Conservation (phyloP, 2,113 vertebrate species). For the Corythornis cristatus region DNA sequence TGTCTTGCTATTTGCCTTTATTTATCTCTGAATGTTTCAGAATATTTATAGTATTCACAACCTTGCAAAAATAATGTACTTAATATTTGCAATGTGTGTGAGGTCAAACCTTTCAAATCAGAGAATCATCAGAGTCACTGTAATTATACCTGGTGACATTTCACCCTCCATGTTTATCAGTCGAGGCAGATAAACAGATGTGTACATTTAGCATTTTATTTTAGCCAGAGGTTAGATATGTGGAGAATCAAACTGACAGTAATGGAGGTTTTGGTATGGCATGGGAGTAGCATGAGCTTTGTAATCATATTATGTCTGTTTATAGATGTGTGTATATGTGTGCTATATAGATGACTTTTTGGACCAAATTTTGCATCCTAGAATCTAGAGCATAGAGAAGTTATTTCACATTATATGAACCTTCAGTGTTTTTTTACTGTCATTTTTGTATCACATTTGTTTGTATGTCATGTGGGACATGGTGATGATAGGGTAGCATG, state of each 20-base stretch:
- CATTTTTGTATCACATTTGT: neutral
- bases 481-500: neutral
- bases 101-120: neutral
- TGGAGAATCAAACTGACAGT: conserved; percentile 1
- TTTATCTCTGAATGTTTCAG: neutral
- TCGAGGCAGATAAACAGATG: neutral
- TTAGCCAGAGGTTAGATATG: neutral
- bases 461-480: neutral
- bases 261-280: neutral
- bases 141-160: neutral
- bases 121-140: neutral
- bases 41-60: neutral
- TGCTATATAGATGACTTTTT: neutral
- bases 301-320: neutral
- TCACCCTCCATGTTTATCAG: neutral
- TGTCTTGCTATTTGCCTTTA: neutral
- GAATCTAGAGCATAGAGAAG: neutral
- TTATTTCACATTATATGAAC: neutral
- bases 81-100: neutral
- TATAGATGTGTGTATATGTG: fast-evolving
- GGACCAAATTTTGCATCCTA: neutral
- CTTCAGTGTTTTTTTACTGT: neutral
- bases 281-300: neutral
- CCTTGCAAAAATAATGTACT: neutral
- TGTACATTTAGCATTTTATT: neutral